These are phyloP conservation scores for Tanypteryx hageni DNA, from an alignment of 2,888 invertebrate genomes.

Conservation along the genomic window DNA sequence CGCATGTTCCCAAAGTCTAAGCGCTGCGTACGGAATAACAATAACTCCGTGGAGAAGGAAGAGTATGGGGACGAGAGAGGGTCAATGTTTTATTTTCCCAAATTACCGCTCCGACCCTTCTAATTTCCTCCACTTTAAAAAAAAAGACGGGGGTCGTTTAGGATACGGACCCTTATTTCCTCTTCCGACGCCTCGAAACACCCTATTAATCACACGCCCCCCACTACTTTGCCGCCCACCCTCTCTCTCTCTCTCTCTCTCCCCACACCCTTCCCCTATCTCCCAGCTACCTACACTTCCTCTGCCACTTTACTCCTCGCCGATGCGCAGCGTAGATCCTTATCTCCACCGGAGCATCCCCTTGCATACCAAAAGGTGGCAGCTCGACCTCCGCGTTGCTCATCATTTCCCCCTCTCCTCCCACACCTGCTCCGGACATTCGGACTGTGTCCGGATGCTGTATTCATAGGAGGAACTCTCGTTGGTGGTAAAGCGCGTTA, in stretches of 20 bases:
- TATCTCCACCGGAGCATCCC: slow-evolving; percentile 29
- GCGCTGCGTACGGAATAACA: slow-evolving; percentile 1
- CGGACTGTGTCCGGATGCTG: neutral
- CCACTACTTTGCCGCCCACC: no score
- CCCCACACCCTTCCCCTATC: neutral
- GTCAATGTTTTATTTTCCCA: neutral
- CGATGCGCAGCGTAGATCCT: slow-evolving; percentile 34
- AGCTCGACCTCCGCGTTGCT: neutral
- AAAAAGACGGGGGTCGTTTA: neutral
- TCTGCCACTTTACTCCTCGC: slow-evolving; percentile 31
- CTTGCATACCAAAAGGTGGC: slow-evolving; percentile 44
- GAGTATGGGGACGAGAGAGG: neutral
- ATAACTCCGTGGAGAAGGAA: neutral
- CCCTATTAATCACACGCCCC: slow-evolving; percentile 38
- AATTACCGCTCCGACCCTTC: slow-evolving; percentile 44
- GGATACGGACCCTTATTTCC: slow-evolving; percentile 29
- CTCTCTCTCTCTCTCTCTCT: no score
- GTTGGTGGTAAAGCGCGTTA: no score
- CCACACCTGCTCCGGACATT: neutral
- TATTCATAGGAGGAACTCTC: no score
- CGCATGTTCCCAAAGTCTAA: neutral
- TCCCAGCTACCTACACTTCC: neutral
- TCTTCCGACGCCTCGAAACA: neutral
- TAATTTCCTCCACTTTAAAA: slow-evolving; percentile 43
- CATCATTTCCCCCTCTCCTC: neutral